phyloP scores from a whole-genome alignment of 2,797 vertebrate species.

The Dallia pectoralis region DNA sequence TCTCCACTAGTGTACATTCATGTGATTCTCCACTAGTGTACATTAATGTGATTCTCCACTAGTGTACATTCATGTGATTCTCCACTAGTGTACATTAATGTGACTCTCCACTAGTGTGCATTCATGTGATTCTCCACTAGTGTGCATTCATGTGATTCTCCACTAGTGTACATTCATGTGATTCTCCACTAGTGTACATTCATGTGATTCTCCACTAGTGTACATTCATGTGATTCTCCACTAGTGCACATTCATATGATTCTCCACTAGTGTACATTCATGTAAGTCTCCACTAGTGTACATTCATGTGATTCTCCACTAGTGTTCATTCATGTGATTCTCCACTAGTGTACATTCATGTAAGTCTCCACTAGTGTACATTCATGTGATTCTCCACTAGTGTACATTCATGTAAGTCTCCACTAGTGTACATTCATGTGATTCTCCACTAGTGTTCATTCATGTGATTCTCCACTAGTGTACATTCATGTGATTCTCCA shows the following conservation, averaged over 20 bases:
- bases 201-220: conserved; percentile 6
- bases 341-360: conserved; percentile 12
- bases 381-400: too few relatives aligned
- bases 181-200: conserved; percentile 8
- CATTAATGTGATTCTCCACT: conserved; percentile 7
- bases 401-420: neutral
- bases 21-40: conserved; percentile 2
- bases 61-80: neutral
- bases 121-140: too few relatives aligned
- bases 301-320: conserved; percentile 8
- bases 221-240: conserved; percentile 1
- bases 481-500: conserved; percentile 1
- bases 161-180: conserved; percentile 9
- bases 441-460: conserved; percentile 8
- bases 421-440: conserved; percentile 9
- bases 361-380: conserved; percentile 1
- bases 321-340: neutral
- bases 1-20: neutral
- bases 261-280: neutral
- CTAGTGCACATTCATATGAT: conserved; percentile 10
- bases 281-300: conserved; percentile 2
- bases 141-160: conserved; percentile 1
- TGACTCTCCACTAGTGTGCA: conserved; percentile 1
- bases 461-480: conserved; percentile 6
- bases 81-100: conserved; percentile 11